A percentile compares a stretch with the other conserved stretches of the same genome.
Conservation (phyloP, 2,888 invertebrate genomes). For the Cenopis cana region DNA sequence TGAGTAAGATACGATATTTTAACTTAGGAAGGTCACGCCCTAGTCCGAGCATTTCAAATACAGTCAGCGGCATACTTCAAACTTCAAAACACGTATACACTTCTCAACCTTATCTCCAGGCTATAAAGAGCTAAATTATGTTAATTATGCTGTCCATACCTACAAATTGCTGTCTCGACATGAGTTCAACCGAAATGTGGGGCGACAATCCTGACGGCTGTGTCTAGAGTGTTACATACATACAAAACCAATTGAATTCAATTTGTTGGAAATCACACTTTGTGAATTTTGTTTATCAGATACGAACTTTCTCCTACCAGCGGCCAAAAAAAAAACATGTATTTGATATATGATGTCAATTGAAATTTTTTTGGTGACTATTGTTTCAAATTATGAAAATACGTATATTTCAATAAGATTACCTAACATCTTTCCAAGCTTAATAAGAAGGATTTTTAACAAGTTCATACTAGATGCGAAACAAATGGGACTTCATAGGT, state of each 20-base stretch:
- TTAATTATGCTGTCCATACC: no score
- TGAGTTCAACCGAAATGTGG: background rate
- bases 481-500: slow-evolving; percentile 25
- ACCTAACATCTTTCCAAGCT: slow-evolving; percentile 1
- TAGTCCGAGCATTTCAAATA: background rate
- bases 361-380: background rate
- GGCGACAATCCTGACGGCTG: background rate
- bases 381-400: background rate
- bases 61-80: background rate
- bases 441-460: slow-evolving; percentile 19
- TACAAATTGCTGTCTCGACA: background rate
- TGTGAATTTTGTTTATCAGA: background rate
- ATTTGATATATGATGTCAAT: background rate
- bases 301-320: background rate
- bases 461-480: slow-evolving; percentile 10
- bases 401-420: background rate
- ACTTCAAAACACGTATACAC: no score
- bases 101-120: no score
- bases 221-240: background rate
- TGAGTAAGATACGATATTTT: background rate
- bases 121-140: no score
- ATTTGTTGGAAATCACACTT: background rate
- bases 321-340: background rate
- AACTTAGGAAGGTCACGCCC: background rate
- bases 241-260: background rate